Evolutionary conservation across 2,797 vertebrate genomes (phyloP).

Genomic region (Momotus momota): DNA sequence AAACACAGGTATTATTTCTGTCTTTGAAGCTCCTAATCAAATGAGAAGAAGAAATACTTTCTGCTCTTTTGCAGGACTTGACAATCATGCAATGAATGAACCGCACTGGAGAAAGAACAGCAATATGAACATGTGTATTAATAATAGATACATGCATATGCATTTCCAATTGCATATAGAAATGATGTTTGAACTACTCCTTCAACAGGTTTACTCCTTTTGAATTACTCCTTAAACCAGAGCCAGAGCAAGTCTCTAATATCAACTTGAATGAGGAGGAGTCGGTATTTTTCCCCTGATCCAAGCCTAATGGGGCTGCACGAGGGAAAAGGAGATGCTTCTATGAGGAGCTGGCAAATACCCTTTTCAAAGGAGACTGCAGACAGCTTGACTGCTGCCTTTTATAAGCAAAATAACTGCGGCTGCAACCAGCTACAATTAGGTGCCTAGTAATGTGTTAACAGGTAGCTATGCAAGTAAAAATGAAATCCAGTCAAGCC

Average conservation of each 20-base stretch:
- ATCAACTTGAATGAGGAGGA: neutral
- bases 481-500: slow-evolving; percentile 35
- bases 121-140: neutral
- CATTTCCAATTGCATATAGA: neutral
- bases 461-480: slow-evolving; percentile 27
- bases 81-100: neutral
- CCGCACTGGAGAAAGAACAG: neutral
- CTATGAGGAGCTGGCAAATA: neutral
- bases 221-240: neutral
- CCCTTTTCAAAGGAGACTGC: neutral
- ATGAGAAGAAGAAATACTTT: slow-evolving; percentile 22
- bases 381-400: neutral
- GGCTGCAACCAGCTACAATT: neutral
- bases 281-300: neutral
- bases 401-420: slow-evolving; percentile 22
- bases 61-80: neutral
- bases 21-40: slow-evolving; percentile 10
- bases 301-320: neutral
- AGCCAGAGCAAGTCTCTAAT: neutral
- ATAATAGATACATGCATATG: neutral
- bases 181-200: neutral
- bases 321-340: neutral
- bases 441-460: slow-evolving; percentile 15
- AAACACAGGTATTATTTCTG: slow-evolving; percentile 47
- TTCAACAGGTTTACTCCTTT: neutral